Conservation (phyloP, 2,113 vertebrate genomes). For the Xenotilapia leptura region DNA sequence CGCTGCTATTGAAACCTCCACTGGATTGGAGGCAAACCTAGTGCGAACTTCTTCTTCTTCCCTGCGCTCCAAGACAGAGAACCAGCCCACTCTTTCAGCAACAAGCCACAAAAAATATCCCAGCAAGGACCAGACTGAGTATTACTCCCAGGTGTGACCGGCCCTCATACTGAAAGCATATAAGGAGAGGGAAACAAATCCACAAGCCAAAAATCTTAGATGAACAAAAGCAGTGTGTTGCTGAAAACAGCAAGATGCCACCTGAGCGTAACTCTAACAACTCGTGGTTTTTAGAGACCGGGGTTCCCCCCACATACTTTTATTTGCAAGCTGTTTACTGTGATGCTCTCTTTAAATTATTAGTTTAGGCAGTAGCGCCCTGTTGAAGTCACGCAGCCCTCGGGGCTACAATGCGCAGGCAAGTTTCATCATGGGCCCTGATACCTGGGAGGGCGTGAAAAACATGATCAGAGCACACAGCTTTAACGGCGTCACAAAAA, state of each 20-base stretch:
- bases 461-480: background rate
- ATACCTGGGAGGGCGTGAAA: background rate
- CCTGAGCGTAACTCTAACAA: background rate
- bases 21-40: constrained; percentile 66
- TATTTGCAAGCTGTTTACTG: constrained; percentile 39
- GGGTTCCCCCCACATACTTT: constrained; percentile 32
- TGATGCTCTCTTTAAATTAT: constrained; percentile 48
- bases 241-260: background rate
- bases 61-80: constrained; percentile 47
- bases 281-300: background rate
- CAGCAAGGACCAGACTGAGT: constrained; percentile 19
- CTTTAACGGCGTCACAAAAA: background rate
- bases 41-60: constrained; percentile 45
- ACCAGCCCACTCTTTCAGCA: constrained; percentile 65
- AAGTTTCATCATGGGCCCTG: constrained; percentile 44
- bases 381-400: constrained; percentile 57
- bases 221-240: background rate
- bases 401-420: constrained; percentile 12
- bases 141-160: background rate
- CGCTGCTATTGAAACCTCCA: constrained; percentile 67
- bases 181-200: background rate
- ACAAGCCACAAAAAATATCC: background rate
- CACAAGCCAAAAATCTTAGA: background rate
- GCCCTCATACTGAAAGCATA: background rate
- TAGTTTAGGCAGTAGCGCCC: constrained; percentile 31